A percentile compares a stretch with the other conserved stretches of the same genome.
These are phyloP conservation scores for Seriola rivoliana DNA, from an alignment of 2,113 vertebrate genomes.

Conservation along the genomic window DNA sequence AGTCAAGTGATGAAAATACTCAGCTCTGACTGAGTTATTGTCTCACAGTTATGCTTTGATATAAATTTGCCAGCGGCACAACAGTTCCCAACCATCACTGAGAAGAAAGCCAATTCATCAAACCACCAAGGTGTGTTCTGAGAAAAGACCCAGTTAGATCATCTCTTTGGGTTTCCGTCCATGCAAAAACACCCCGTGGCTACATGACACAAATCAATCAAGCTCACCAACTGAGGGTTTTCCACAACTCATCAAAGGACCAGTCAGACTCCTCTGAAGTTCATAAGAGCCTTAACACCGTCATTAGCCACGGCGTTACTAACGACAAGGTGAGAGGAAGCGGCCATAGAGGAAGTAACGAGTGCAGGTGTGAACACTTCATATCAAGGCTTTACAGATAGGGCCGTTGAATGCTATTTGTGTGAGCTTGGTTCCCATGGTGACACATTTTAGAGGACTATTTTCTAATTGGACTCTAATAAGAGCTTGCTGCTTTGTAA, in stretches of 20 bases:
- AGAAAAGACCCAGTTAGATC: slow-evolving; percentile 18
- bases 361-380: slow-evolving; percentile 36
- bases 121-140: slow-evolving; percentile 21
- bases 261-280: slow-evolving; percentile 7
- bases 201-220: slow-evolving; percentile 58
- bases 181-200: slow-evolving; percentile 46
- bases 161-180: slow-evolving; percentile 14
- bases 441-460: not conserved
- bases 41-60: slow-evolving; percentile 10
- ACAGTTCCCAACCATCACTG: not conserved
- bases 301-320: slow-evolving; percentile 16
- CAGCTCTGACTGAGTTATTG: not conserved
- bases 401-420: not conserved
- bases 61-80: slow-evolving; percentile 41
- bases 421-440: not conserved
- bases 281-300: slow-evolving; percentile 52
- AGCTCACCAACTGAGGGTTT: slow-evolving; percentile 9
- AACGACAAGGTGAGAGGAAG: slow-evolving; percentile 34
- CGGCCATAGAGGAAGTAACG: not conserved
- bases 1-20: not conserved
- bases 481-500: not conserved
- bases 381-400: slow-evolving; percentile 1
- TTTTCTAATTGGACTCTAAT: not conserved
- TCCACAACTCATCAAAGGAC: slow-evolving; percentile 53
- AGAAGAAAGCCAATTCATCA: slow-evolving; percentile 36